Conservation (phyloP, 2,797 vertebrate species). For the Phataginus tetradactyla region DNA sequence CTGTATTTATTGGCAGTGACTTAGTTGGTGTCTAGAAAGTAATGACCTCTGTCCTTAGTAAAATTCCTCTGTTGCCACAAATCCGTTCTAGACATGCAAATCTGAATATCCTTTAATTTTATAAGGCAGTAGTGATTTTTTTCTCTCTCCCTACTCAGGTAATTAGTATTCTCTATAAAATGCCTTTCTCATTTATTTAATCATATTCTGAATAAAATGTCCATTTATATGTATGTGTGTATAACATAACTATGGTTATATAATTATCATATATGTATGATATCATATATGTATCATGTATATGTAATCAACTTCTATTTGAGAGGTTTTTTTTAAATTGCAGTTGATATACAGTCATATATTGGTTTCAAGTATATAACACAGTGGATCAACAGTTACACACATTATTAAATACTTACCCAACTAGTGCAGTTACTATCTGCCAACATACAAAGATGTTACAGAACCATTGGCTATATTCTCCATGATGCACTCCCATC, state of each 20-base stretch:
- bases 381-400: too few relatives aligned
- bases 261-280: too few relatives aligned
- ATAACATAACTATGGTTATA: too few relatives aligned
- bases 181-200: background rate
- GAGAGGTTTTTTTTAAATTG: background rate
- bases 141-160: background rate
- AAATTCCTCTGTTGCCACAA: background rate
- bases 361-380: too few relatives aligned
- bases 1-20: background rate
- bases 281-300: background rate
- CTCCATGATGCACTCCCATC: too few relatives aligned
- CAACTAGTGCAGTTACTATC: too few relatives aligned
- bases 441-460: too few relatives aligned
- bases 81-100: background rate
- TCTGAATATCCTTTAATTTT: background rate
- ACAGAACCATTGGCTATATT: too few relatives aligned
- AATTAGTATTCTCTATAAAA: background rate
- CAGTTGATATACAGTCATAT: too few relatives aligned
- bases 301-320: background rate
- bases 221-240: background rate
- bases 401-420: too few relatives aligned
- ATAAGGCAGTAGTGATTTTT: background rate
- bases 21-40: background rate
- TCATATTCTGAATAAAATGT: background rate
- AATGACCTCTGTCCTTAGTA: background rate